Conservation (phyloP, 1,140 invertebrate genomes). For the Rhynchophorus ferrugineus region DNA sequence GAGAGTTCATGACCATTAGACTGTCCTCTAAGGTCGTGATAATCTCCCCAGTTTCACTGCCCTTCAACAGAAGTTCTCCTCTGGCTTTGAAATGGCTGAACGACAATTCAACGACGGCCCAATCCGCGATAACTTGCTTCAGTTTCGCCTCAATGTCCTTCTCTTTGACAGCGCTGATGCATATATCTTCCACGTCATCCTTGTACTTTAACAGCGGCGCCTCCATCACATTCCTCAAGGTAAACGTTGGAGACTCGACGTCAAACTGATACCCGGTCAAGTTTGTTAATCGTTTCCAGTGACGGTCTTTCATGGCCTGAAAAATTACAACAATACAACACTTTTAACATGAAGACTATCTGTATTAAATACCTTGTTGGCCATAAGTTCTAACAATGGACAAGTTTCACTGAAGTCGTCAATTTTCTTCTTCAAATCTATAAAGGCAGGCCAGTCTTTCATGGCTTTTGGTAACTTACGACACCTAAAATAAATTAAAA, state of each 20-base stretch:
- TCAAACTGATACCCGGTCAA: conserved; percentile 67
- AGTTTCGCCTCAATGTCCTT: conserved; percentile 85
- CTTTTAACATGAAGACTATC: neutral
- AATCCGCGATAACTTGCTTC: conserved; percentile 75
- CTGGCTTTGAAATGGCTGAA: conserved; percentile 77
- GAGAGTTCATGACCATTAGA: conserved; percentile 78
- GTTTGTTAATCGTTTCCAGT: conserved; percentile 73
- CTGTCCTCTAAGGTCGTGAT: conserved; percentile 77
- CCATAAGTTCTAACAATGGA: conserved; percentile 81
- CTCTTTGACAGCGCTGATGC: conserved; percentile 84
- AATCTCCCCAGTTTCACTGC: conserved; percentile 69
- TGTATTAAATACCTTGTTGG: conserved; percentile 52
- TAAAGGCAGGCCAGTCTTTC: conserved; percentile 83
- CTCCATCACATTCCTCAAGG: conserved; percentile 72
- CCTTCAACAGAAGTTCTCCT: conserved; percentile 75
- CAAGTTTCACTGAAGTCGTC: conserved; percentile 86
- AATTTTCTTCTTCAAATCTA: conserved; percentile 80
- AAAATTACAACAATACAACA: conserved; percentile 3
- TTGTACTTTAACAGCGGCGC: conserved; percentile 75
- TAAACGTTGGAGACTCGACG: conserved; percentile 70
- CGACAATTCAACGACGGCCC: conserved; percentile 67
- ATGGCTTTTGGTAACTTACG: conserved; percentile 72
- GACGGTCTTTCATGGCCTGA: conserved; percentile 77
- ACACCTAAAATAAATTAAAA: conserved; percentile 47
- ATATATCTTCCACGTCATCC: conserved; percentile 88